Evolutionary conservation across 2,888 invertebrate species (phyloP).

Genomic region (Cheilosia urbana): DNA sequence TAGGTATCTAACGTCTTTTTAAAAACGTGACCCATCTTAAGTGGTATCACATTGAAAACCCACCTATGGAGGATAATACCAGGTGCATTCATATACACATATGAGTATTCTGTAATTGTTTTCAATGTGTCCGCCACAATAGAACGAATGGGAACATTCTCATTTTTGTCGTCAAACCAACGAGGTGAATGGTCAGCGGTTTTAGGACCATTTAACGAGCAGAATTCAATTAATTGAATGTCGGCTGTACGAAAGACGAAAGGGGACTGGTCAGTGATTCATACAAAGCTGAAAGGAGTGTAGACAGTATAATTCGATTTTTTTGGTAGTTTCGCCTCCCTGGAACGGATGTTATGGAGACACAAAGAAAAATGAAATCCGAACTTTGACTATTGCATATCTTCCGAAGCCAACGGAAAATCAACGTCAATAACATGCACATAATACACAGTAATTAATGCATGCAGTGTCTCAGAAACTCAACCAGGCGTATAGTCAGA

Average conservation of each 20-base stretch:
- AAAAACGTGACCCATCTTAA: constrained; percentile 51
- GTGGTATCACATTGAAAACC: constrained; percentile 33
- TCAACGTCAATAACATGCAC: neutral
- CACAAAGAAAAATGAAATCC: neutral
- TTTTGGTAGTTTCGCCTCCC: no score
- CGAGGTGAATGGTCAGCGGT: neutral
- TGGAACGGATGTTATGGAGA: no score
- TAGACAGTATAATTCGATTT: no score
- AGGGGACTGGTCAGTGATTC: no score
- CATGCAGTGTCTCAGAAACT: neutral
- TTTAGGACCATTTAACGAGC: neutral
- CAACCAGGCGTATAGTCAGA: constrained; percentile 3
- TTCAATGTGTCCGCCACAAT: neutral
- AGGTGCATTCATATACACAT: neutral
- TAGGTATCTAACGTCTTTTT: constrained; percentile 15
- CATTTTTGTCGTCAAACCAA: neutral
- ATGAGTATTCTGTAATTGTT: no score
- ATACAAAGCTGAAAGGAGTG: no score
- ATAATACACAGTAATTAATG: neutral
- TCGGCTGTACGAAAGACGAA: no score
- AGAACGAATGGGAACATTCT: constrained; percentile 10
- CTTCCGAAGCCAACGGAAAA: neutral
- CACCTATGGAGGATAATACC: constrained; percentile 23
- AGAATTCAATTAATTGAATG: no score
- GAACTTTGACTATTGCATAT: neutral